A percentile compares a stretch with the other conserved stretches of the same genome.
Evolutionary conservation across 2,113 vertebrate genomes (phyloP).

Genomic region (Tachuris rubrigastra): DNA sequence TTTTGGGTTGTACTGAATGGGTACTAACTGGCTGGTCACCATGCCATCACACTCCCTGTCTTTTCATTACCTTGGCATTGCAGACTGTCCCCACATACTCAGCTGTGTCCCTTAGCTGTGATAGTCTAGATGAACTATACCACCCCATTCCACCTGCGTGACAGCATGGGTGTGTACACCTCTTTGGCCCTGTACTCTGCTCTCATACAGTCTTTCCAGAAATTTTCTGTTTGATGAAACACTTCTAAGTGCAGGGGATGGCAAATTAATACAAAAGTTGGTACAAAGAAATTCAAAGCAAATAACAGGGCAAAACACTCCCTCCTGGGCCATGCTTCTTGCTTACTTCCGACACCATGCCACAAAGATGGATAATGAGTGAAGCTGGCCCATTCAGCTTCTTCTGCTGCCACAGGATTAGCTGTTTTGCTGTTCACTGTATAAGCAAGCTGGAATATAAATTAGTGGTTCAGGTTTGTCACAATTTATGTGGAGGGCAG

Average conservation of each 20-base stretch:
- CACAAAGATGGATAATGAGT: background rate
- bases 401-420: background rate
- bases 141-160: background rate
- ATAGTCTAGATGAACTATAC: background rate
- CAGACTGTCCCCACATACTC: background rate
- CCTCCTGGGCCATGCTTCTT: background rate
- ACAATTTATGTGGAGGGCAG: background rate
- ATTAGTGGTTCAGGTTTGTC: conserved; percentile 25
- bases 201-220: background rate
- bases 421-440: background rate
- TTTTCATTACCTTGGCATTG: background rate
- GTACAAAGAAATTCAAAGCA: background rate
- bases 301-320: background rate
- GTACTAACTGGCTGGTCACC: background rate
- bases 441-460: background rate
- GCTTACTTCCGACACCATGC: background rate
- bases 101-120: background rate
- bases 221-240: background rate
- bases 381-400: background rate
- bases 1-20: background rate
- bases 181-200: background rate
- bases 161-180: rapidly evolving
- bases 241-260: background rate
- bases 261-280: background rate
- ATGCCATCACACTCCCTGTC: rapidly evolving